Base-by-base conservation (phyloP, 2,888 invertebrate genomes). In the Muschampia plurimacula region DNA sequence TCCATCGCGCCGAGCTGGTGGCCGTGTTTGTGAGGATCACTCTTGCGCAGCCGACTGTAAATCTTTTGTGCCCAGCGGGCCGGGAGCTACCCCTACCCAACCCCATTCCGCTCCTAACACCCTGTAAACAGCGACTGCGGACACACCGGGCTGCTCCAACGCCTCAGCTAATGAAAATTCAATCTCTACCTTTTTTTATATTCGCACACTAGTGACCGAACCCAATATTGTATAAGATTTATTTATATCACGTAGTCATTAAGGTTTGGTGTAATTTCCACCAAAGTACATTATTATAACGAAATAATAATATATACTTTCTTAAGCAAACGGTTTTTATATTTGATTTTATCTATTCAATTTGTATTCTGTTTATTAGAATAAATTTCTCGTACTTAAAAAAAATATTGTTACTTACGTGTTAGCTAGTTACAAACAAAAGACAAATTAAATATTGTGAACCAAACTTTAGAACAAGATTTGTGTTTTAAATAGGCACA, bases 1-100 rank as follows among this genome's bases (percentile, higher is more conserved):
- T 90, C 89, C 89, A 91, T 90, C 91, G 80, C 81, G 78, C 80
- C 84, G 83, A 86, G 82, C 89, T 85, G 84, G 82, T 88, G 85
- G 84, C 78, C 84, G 84, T 91, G 93, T 93, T 93, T 93, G 92
- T 89, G 88, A 91, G 92, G 93, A 93, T 91, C 91, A 93, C 93
- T 94, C 93, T 88, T 85, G 93, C 93, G 93, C 93, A 93, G 82
- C 92, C 84, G 90, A 92, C 93, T 93, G 93, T 91, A 90, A 94
- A 94, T 88, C 92, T 93, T 93, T 94, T 89, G 92, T 92, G 91
- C 86, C 88, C 91, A 89, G 83, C 87, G 88, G 88, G 86, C 88
- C 89, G 88, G 87, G 85, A 83, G 84, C 72, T 81, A 75, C 81
- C 79, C 79, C 72, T 28, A 72, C 66, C 46, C 76, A 71, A 77